phyloP scores from a whole-genome alignment of 2,797 vertebrate genomes.

The Gorsachius magnificus region DNA sequence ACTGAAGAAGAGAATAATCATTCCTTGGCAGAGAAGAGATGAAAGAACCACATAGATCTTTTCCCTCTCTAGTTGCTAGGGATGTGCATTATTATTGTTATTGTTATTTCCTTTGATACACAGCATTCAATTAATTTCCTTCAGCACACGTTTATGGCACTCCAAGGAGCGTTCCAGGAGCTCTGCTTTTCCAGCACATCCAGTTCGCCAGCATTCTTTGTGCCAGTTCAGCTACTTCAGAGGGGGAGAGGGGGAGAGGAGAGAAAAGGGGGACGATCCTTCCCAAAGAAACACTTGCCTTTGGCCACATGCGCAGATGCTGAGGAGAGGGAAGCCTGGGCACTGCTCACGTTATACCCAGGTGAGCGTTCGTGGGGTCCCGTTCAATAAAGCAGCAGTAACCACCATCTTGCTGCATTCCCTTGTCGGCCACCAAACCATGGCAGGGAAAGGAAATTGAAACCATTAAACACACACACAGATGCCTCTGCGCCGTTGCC shows the following conservation, averaged over 20 bases:
- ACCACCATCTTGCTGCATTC: constrained; percentile 53
- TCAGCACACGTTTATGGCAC: not conserved
- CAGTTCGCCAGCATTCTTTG: not conserved
- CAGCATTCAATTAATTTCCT: constrained; percentile 66
- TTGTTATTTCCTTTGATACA: constrained; percentile 43
- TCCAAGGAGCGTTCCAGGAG: not conserved
- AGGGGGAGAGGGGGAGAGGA: not conserved
- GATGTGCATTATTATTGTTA: constrained; percentile 37
- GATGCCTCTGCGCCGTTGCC: constrained; percentile 26
- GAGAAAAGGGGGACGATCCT: not conserved
- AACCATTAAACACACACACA: constrained; percentile 60
- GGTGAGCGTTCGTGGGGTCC: not conserved
- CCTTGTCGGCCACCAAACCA: constrained; percentile 51
- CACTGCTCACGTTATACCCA: not conserved
- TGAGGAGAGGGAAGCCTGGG: not conserved
- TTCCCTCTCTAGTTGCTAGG: constrained; percentile 27
- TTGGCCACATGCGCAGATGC: not conserved
- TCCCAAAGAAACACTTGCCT: not conserved
- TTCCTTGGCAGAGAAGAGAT: not conserved
- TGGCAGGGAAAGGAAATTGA: constrained; percentile 65
- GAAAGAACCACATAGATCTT: constrained; percentile 4
- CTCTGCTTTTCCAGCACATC: not conserved
- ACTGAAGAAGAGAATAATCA: not conserved
- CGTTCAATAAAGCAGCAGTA: constrained; percentile 59
- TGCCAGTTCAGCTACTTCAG: not conserved